Base-by-base conservation (phyloP, 2,113 vertebrate genomes). In the Tretioscincus oriximinensis region DNA sequence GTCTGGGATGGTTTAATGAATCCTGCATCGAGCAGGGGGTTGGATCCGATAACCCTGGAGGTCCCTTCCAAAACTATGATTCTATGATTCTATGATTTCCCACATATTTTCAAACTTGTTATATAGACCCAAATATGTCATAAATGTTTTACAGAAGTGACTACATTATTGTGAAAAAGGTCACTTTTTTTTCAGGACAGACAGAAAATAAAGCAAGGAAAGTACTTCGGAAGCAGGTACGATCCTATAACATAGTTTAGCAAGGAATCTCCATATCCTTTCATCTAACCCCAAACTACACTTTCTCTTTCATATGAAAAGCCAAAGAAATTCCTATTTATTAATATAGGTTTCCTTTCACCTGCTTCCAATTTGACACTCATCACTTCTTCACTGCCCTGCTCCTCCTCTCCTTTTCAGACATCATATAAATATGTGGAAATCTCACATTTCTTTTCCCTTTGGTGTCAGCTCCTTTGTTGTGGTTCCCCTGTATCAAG, bases 351-450 rank as follows among this genome's bases (percentile, higher is more conserved):
- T 11, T n/a, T 88, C 83, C 88, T 85, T 87, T 88, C 71, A 86
- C 85, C 83, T 67, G 78, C 58, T 85, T 73, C 9, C 35, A 0
- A 70, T 91, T 91, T 78, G n/a, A 66, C 78, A 8, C 70, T 24
- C 67, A 20, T 1, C 66, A 73, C 69, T 88, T 54, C 31, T 58
- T 1, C 63, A 51, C 0, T 5, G 54, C 3, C 11, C 4, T 2
- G 77, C 12, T 86, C 85, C 22, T 76, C 35, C 2, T 66, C 75
- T 86, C 45, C 88, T 91, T 91, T 80, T 5, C 80, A 78, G 81
- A 76, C 70, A 88, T 85, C 71, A 88, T 92, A 79, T 78, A 89
- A 90, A 82, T 87, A 81, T 83, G 80, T 87, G 51, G 5, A 85
- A 81, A 70, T 85, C 65, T 60, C 31, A 1, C 11, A 0, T 73